Evolutionary conservation across 2,888 invertebrate genomes (phyloP).

Genomic region (Caradrina clavipalpis): DNA sequence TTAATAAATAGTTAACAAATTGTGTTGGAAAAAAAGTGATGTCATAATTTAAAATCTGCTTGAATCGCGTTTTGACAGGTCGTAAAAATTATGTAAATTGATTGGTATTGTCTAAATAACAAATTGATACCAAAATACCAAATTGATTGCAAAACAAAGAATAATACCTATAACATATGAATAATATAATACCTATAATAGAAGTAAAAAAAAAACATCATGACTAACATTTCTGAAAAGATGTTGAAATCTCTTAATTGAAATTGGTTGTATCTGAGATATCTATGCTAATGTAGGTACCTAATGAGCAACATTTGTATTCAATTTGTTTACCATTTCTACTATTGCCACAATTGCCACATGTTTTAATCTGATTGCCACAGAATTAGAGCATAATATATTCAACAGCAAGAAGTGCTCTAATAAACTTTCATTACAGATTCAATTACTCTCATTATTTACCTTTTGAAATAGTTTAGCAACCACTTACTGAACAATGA

Average conservation of each 20-base stretch:
- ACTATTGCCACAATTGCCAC: slow-evolving; percentile 21
- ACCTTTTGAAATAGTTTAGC: slow-evolving; percentile 44
- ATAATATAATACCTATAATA: too few species aligned
- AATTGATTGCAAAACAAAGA: too few species aligned
- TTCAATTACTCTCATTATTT: slow-evolving; percentile 42
- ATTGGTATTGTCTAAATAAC: too few species aligned
- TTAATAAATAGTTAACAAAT: too few species aligned
- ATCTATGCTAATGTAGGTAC: slow-evolving; percentile 26
- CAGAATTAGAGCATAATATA: slow-evolving; percentile 33
- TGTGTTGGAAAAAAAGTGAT: too few species aligned
- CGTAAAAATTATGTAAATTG: too few species aligned
- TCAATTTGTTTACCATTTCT: slow-evolving; percentile 33
- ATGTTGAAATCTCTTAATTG: slow-evolving; percentile 8
- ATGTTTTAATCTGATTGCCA: slow-evolving; percentile 34
- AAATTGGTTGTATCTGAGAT: slow-evolving; percentile 1
- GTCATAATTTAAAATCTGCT: too few species aligned
- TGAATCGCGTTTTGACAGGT: too few species aligned
- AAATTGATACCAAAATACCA: too few species aligned
- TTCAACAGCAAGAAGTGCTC: slow-evolving; percentile 41
- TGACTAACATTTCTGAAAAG: not conserved
- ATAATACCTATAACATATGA: too few species aligned
- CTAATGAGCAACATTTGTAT: slow-evolving; percentile 30
- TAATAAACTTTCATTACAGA: slow-evolving; percentile 45
- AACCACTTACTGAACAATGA: slow-evolving; percentile 33
- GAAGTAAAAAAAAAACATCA: too few species aligned